Evolutionary conservation across 2,888 invertebrate species (phyloP).

Genomic region (Netelia fuscicornis): DNA sequence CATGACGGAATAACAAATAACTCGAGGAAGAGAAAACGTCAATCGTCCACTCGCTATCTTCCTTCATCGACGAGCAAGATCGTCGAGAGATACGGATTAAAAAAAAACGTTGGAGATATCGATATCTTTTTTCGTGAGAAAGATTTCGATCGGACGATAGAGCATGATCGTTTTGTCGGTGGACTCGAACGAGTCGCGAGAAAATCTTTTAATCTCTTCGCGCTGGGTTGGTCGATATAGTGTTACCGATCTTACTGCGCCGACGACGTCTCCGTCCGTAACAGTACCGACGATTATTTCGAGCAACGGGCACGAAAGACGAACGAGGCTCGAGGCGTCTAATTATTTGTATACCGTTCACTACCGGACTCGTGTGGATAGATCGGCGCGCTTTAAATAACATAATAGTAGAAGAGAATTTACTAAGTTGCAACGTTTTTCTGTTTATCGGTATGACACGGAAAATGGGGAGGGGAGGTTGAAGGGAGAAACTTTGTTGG

Average conservation of each 20-base stretch:
- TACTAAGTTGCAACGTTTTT: constrained; percentile 9
- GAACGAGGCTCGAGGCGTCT: constrained; percentile 68
- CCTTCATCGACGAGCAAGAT: no score
- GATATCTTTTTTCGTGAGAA: no score
- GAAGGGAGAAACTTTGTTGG: no score
- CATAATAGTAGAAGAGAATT: constrained; percentile 4
- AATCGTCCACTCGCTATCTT: no score
- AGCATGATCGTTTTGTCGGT: no score
- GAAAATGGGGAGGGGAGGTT: no score
- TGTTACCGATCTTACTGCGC: constrained; percentile 44
- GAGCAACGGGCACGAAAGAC: constrained; percentile 72
- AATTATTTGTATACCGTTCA: constrained; percentile 74
- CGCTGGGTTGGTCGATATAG: constrained; percentile 12
- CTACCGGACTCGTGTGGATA: constrained; percentile 48
- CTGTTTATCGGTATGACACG: no score
- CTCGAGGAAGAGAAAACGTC: neutral
- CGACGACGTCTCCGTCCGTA: constrained; percentile 67
- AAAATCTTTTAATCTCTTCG: constrained; percentile 30
- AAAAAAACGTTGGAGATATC: no score
- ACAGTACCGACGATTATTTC: constrained; percentile 82
- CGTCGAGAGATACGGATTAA: no score
- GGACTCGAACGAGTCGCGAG: constrained; percentile 12
- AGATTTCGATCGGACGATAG: no score
- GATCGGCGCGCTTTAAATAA: constrained; percentile 52
- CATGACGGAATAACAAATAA: neutral